Percentiles rank a stretch among this genome's conserved stretches.
These are phyloP conservation scores for Brachystomella parvula DNA, from an alignment of 1,140 invertebrate species.

Conservation along the genomic window DNA sequence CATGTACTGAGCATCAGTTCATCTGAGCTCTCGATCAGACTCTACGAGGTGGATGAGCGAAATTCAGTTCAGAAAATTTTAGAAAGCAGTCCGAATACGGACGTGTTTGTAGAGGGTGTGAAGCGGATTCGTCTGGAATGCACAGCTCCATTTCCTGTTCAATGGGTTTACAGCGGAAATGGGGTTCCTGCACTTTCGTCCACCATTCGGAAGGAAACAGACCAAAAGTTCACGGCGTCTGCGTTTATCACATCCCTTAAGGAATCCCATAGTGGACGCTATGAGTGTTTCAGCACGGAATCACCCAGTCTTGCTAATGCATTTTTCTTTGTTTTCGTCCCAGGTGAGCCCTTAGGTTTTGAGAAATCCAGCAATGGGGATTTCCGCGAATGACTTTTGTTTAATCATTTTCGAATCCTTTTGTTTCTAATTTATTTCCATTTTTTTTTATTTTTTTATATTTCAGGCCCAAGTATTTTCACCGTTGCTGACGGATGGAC, in stretches of 20 bases:
- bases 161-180: constrained; percentile 32
- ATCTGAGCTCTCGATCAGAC: background rate
- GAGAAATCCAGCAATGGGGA: constrained; percentile 1
- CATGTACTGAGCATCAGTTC: background rate
- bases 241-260: constrained; percentile 26
- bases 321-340: constrained; percentile 31
- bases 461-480: constrained; percentile 18
- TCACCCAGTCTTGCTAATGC: background rate
- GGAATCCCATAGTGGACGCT: constrained; percentile 32
- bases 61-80: constrained; percentile 13
- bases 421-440: background rate
- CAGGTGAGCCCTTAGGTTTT: no score
- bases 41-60: constrained; percentile 25
- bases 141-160: constrained; percentile 23
- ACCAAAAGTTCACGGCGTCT: constrained; percentile 14
- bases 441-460: constrained; percentile 1
- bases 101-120: constrained; percentile 23
- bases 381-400: background rate
- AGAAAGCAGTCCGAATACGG: constrained; percentile 14
- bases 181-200: constrained; percentile 27
- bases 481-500: constrained; percentile 5
- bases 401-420: background rate
- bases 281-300: constrained; percentile 25
- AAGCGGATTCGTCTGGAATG: constrained; percentile 30
- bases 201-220: constrained; percentile 14